A percentile compares a stretch with the other conserved stretches of the same genome.
Conservation (phyloP, 2,113 vertebrate species). For the Xenopus laevis region DNA sequence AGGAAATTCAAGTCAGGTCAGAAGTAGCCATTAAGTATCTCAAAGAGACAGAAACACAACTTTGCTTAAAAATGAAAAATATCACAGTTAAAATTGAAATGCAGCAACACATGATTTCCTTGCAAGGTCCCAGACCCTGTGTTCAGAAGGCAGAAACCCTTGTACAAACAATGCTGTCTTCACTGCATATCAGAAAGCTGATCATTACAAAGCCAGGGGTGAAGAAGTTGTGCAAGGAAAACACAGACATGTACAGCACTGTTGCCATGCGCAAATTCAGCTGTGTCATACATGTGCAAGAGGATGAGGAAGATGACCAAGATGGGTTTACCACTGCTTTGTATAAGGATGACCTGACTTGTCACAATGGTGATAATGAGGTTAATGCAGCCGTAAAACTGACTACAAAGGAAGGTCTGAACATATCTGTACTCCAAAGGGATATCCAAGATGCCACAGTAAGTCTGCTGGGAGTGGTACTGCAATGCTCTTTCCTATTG, state of each 20-base stretch:
- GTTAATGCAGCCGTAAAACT: slow-evolving; percentile 30
- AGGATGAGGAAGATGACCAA: slow-evolving; percentile 45
- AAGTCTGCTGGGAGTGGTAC: slow-evolving; percentile 15
- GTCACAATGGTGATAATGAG: slow-evolving; percentile 54
- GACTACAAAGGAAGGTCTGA: slow-evolving; percentile 68
- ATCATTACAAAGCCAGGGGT: slow-evolving; percentile 63
- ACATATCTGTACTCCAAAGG: slow-evolving; percentile 61
- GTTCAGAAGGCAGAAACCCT: slow-evolving; percentile 48
- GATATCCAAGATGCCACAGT: slow-evolving; percentile 68
- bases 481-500: too few relatives aligned
- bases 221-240: slow-evolving; percentile 65
- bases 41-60: slow-evolving; percentile 27
- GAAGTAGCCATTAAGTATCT: slow-evolving; percentile 58
- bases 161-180: slow-evolving; percentile 51
- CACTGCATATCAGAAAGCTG: slow-evolving; percentile 53
- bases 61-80: slow-evolving; percentile 44
- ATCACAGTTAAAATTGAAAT: slow-evolving; percentile 54
- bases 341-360: slow-evolving; percentile 64
- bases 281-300: slow-evolving; percentile 68
- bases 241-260: slow-evolving; percentile 45
- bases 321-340: slow-evolving; percentile 60
- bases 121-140: slow-evolving; percentile 64
- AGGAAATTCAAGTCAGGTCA: slow-evolving; percentile 47
- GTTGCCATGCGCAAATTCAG: slow-evolving; percentile 49
- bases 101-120: slow-evolving; percentile 56